phyloP scores from a whole-genome alignment of 2,888 invertebrate genomes.

The Drosophila dives region DNA sequence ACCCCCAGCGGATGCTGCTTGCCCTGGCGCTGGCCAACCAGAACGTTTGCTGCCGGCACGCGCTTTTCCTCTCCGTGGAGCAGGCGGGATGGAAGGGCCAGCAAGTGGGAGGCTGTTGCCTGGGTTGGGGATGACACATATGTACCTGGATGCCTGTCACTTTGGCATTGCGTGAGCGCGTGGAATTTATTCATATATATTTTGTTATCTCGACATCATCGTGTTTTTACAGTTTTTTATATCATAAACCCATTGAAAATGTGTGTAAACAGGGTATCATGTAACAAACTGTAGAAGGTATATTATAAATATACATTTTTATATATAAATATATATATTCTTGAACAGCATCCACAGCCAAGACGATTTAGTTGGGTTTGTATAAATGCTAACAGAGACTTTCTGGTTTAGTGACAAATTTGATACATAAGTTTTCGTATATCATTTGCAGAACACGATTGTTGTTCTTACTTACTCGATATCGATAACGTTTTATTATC shows the following conservation, averaged over 20 bases:
- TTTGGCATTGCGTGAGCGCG: conserved; percentile 20
- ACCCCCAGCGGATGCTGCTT: conserved; percentile 68
- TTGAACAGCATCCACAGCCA: neutral
- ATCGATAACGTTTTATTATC: neutral
- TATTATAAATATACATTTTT: too few species aligned
- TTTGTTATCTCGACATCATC: conserved; percentile 2
- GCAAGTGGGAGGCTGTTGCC: conserved; percentile 10
- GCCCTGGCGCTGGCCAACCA: conserved; percentile 70
- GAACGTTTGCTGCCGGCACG: conserved; percentile 72
- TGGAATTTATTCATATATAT: conserved; percentile 52
- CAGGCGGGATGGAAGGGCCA: neutral
- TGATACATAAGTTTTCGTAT: neutral
- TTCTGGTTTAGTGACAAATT: neutral
- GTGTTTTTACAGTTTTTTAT: conserved; percentile 10
- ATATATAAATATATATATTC: neutral
- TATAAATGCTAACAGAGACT: neutral
- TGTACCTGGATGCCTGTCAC: conserved; percentile 13
- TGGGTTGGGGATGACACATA: conserved; percentile 13
- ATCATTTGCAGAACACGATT: neutral
- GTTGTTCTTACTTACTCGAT: neutral
- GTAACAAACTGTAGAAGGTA: neutral
- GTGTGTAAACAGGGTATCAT: neutral
- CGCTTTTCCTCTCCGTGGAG: conserved; percentile 22
- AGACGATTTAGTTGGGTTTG: neutral
- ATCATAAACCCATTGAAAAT: neutral